phyloP scores from a whole-genome alignment of 2,797 vertebrate genomes.

The Muscicapa comitata region DNA sequence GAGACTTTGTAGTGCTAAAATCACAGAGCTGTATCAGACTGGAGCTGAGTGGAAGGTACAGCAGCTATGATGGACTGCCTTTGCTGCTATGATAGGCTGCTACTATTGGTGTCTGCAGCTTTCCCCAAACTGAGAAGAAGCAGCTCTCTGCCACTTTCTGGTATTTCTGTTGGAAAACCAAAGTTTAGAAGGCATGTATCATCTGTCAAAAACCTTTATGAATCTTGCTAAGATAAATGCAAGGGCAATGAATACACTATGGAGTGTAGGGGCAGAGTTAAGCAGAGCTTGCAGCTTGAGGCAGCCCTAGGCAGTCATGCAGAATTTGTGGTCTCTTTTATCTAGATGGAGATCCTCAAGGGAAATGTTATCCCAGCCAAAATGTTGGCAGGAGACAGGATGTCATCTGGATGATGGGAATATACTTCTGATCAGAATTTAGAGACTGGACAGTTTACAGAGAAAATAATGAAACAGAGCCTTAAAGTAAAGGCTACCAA shows the following conservation, averaged over 20 bases:
- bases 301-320: not conserved
- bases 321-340: not conserved
- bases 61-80: not conserved
- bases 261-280: not conserved
- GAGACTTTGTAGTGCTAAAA: not conserved
- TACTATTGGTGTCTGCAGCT: not conserved
- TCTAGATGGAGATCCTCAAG: not conserved
- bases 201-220: not conserved
- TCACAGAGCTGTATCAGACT: accelerated
- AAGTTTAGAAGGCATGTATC: not conserved
- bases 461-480: not conserved
- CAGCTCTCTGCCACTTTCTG: not conserved
- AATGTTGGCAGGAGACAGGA: not conserved
- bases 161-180: not conserved
- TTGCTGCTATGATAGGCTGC: not conserved
- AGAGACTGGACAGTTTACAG: not conserved
- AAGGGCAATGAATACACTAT: not conserved
- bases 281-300: not conserved
- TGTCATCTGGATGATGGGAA: not conserved
- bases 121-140: not conserved
- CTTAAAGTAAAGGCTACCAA: not conserved
- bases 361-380: not conserved
- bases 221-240: not conserved
- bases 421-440: not conserved
- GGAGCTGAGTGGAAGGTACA: not conserved